A percentile compares a stretch with the other conserved stretches of the same genome.
Conservation (phyloP, 2,888 invertebrate species). For the Chrysotoxum bicinctum region DNA sequence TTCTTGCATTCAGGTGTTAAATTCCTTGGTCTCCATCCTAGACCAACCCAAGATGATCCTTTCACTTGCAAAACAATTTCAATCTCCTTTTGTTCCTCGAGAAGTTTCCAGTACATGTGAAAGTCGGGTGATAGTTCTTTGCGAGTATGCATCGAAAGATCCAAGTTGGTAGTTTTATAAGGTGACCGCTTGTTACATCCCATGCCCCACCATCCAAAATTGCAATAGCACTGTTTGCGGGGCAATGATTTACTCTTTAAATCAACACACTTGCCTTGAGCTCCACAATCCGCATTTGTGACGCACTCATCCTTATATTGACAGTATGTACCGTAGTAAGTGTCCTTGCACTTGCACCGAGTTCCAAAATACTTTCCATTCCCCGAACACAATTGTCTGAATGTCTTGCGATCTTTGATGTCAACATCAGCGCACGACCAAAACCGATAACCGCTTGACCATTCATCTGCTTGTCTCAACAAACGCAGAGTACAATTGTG, state of each 20-base stretch:
- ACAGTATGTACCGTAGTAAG: conserved; percentile 91
- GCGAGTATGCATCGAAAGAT: conserved; percentile 87
- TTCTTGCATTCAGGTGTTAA: conserved; percentile 90
- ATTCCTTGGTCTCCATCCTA: conserved; percentile 95
- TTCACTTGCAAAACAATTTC: conserved; percentile 95
- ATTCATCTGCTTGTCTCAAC: conserved; percentile 94
- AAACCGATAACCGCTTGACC: conserved; percentile 92
- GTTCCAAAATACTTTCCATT: conserved; percentile 91
- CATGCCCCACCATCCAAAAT: conserved; percentile 93
- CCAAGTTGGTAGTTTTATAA: conserved; percentile 88
- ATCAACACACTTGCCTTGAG: conserved; percentile 92
- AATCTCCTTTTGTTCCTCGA: conserved; percentile 92
- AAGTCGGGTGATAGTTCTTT: conserved; percentile 88
- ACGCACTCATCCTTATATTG: conserved; percentile 95
- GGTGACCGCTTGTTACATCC: conserved; percentile 91
- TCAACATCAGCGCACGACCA: conserved; percentile 98
- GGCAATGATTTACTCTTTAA: conserved; percentile 91
- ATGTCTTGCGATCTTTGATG: conserved; percentile 88
- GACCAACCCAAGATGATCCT: conserved; percentile 90
- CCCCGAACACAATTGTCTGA: conserved; percentile 92
- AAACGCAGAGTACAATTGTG: conserved; percentile 94
- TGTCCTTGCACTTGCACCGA: conserved; percentile 90
- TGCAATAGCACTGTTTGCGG: conserved; percentile 93
- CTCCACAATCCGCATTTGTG: conserved; percentile 92
- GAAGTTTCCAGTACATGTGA: conserved; percentile 91